Evolutionary conservation across 2,797 vertebrate species (phyloP), one percentile per base, ranked within the genome.

Genomic region (Poeciliopsis turneri): DNA sequence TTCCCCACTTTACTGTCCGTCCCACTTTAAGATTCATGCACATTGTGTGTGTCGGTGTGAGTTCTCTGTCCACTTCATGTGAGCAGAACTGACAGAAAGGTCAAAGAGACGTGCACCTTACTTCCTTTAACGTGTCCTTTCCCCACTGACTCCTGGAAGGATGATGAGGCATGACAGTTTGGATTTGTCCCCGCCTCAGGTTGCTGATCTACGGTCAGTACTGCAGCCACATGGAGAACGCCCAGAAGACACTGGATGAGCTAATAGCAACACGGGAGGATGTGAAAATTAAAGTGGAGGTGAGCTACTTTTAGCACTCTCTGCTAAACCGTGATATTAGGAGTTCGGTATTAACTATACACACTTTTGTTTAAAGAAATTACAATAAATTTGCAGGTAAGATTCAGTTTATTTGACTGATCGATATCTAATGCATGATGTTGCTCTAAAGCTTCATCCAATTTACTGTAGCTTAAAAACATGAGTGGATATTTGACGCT

Each of bases 161-260:
- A 77, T 4, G 15, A 51, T 39, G 0, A 75, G 57, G 33, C 55
- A 28, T 80, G 74, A 39, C 11, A 0, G 18, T 74, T 72, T 15
- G 25, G n/a, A 80, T 53, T 79, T 28, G 84, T 64, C 77, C 49
- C 36, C 5, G 84, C 39, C 13, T 0, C 92, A 99, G 98, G 95
- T 95, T 99, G 84, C 89, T 99, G 93, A 97, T 99, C 92, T 99
- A 99, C 0, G 98, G 98, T n/a, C 97, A 97, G 79, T 99, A 99
- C 95, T 99, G 98, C 95, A 99, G 98, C 92, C 97, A 95, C 92
- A 98, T 99, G 97, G 98, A 99, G 43, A 97, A 96, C 0, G 97
- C 98, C 36, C 98, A 99, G 95, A 97, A 96, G 91, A 98, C 97
- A 0, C 95, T 99, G 91, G 97, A 97, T 82, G 97, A 97, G 75